phyloP scores from a whole-genome alignment of 2,113 vertebrate genomes.

The Ascaphus truei region DNA sequence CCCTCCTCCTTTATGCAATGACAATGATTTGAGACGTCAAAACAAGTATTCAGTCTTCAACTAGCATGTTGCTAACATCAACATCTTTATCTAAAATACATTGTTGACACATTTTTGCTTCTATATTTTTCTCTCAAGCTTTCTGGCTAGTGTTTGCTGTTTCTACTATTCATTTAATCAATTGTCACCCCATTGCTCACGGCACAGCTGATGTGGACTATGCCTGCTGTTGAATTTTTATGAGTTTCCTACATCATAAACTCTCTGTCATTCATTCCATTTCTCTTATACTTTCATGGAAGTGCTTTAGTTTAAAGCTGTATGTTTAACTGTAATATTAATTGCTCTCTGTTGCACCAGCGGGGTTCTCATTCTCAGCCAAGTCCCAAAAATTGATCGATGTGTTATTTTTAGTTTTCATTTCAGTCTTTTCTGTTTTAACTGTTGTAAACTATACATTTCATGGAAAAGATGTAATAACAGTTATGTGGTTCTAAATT shows the following conservation, averaged over 20 bases:
- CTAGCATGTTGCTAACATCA: too few relatives aligned
- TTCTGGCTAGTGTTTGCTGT: not conserved
- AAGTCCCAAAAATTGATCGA: conserved; percentile 12
- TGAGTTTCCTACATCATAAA: conserved; percentile 37
- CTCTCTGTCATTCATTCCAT: conserved; percentile 22
- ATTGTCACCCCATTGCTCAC: conserved; percentile 37
- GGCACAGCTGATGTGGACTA: not conserved
- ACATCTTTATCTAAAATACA: too few relatives aligned
- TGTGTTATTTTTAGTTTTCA: conserved; percentile 19
- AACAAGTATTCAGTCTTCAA: too few relatives aligned
- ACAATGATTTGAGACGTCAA: too few relatives aligned
- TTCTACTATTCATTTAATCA: not conserved
- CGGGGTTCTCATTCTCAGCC: conserved; percentile 6
- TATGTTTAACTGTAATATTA: conserved; percentile 10
- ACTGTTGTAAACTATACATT: conserved; percentile 9
- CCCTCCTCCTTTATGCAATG: too few relatives aligned
- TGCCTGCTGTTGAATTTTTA: not conserved
- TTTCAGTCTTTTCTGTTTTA: conserved; percentile 16
- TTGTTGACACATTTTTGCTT: too few relatives aligned
- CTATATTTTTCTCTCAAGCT: not conserved
- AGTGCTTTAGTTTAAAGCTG: conserved; percentile 11
- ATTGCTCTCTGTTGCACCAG: not conserved
- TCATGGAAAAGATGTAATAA: conserved; percentile 10
- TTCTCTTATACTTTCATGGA: not conserved
- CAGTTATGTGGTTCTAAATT: not conserved